These are phyloP conservation scores for Halotydeus destructor DNA, from an alignment of 1,140 invertebrate genomes.

Conservation along the genomic window DNA sequence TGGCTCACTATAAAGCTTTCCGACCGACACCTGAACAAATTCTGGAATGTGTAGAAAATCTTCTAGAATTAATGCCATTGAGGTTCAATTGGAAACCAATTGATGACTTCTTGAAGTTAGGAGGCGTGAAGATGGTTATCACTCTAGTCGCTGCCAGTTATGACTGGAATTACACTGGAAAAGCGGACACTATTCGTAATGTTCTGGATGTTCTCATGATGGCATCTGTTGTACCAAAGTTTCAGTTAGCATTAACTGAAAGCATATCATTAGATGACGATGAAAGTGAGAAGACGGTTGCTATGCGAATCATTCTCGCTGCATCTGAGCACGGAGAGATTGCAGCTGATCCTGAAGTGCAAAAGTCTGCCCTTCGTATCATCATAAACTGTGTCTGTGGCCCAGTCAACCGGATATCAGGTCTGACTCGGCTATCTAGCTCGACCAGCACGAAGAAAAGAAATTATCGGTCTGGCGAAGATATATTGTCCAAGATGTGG, in stretches of 20 bases:
- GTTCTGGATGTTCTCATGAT: slow-evolving; percentile 73
- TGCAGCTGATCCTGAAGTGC: slow-evolving; percentile 65
- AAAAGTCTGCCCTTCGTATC: slow-evolving; percentile 64
- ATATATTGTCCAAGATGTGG: slow-evolving; percentile 74
- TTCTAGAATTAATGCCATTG: slow-evolving; percentile 52
- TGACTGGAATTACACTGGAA: slow-evolving; percentile 73
- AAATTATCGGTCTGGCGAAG: slow-evolving; percentile 41
- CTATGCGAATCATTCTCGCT: slow-evolving; percentile 42
- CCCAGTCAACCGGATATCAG: slow-evolving; percentile 42
- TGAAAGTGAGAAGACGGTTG: slow-evolving; percentile 41
- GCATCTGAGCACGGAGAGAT: slow-evolving; percentile 74
- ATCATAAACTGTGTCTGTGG: slow-evolving; percentile 83
- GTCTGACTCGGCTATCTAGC: slow-evolving; percentile 37
- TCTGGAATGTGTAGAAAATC: slow-evolving; percentile 36
- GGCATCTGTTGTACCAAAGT: slow-evolving; percentile 67
- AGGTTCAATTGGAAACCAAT: slow-evolving; percentile 60
- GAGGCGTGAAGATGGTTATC: slow-evolving; percentile 56
- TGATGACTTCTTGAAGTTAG: slow-evolving; percentile 57
- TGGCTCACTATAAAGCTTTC: slow-evolving; percentile 8
- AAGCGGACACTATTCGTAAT: slow-evolving; percentile 65
- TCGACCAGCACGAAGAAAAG: slow-evolving; percentile 19
- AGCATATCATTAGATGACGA: slow-evolving; percentile 33
- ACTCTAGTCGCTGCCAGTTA: slow-evolving; percentile 69
- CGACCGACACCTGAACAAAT: slow-evolving; percentile 8
- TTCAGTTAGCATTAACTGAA: slow-evolving; percentile 57